Conservation (phyloP, 2,888 invertebrate genomes). For the Drepanosiphum platanoidis region DNA sequence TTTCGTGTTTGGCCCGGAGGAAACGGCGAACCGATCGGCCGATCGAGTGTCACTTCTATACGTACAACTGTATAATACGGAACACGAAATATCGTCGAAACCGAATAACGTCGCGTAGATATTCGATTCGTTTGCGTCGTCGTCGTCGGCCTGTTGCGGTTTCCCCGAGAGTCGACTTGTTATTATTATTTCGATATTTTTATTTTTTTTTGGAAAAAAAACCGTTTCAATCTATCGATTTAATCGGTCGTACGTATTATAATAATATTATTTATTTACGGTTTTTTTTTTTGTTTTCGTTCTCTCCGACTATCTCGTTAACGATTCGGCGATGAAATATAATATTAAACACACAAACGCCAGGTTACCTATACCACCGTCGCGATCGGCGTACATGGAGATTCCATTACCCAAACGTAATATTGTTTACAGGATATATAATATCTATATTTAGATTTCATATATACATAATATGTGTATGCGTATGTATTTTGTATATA, state of each 20-base stretch:
- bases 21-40: no score
- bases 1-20: no score
- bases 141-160: no score
- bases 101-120: no score
- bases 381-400: slow-evolving; percentile 22
- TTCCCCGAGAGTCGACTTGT: no score
- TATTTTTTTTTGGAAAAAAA: background rate
- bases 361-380: background rate
- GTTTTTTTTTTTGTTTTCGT: background rate
- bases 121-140: no score
- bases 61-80: no score
- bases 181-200: slow-evolving; percentile 21
- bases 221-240: slow-evolving; percentile 31
- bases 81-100: no score
- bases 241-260: slow-evolving; percentile 13
- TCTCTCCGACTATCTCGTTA: background rate
- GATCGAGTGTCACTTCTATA: no score
- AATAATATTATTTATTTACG: slow-evolving; percentile 25
- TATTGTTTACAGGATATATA: slow-evolving; percentile 32
- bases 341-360: slow-evolving; percentile 38
- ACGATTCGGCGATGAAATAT: slow-evolving; percentile 38
- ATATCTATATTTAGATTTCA: no score
- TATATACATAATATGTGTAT: background rate
- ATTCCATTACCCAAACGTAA: slow-evolving; percentile 47
- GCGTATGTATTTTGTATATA: background rate